phyloP scores from a whole-genome alignment of 2,888 invertebrate genomes.

The Julus scandinavius region DNA sequence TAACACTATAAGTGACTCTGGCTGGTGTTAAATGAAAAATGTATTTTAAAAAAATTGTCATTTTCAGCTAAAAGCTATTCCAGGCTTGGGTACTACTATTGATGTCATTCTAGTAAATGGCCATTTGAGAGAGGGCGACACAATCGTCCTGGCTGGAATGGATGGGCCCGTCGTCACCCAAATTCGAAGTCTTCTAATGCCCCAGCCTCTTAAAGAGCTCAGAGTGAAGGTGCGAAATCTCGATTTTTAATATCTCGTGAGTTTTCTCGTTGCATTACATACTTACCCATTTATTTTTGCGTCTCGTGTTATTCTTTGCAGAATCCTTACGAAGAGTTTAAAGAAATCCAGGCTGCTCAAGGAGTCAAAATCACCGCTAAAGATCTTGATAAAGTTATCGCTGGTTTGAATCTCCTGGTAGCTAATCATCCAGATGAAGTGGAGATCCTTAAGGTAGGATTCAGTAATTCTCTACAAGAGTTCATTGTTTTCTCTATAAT shows the following conservation, averaged over 20 bases:
- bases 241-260: background rate
- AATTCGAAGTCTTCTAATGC: constrained; percentile 96
- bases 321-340: constrained; percentile 85
- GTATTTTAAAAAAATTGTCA: too few relatives aligned
- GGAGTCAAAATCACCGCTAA: constrained; percentile 99
- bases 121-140: constrained; percentile 90
- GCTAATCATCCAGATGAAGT: constrained; percentile 95
- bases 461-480: background rate
- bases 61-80: constrained; percentile 86
- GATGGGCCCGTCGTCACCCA: constrained; percentile 99
- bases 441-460: constrained; percentile 74
- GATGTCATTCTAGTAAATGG: constrained; percentile 99
- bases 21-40: too few relatives aligned
- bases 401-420: constrained; percentile 89
- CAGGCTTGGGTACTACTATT: constrained; percentile 97
- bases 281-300: constrained; percentile 25
- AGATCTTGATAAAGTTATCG: constrained; percentile 97
- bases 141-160: constrained; percentile 94
- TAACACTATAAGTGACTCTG: background rate
- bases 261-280: background rate
- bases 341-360: constrained; percentile 94
- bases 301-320: constrained; percentile 59
- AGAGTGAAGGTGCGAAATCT: constrained; percentile 81
- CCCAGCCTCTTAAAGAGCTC: constrained; percentile 96
- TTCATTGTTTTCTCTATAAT: too few relatives aligned